Evolutionary conservation across 1,140 invertebrate genomes (phyloP), one percentile per base, ranked within the genome.

Genomic region (Chironomus tepperi): DNA sequence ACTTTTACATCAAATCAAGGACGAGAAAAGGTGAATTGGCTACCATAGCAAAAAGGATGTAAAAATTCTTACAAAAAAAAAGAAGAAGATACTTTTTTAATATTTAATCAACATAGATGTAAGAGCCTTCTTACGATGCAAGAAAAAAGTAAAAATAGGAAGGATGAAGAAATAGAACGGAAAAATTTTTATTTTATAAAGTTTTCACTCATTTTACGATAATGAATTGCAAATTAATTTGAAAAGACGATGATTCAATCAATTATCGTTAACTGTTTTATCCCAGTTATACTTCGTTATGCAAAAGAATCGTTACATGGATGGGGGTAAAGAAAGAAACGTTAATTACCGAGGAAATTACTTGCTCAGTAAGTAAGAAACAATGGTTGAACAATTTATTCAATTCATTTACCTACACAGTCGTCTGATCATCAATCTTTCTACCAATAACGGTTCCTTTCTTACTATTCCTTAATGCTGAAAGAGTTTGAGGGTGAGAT

Each of bases 171-270:
- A 34, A 34, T 34, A 34, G 24, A 34, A 34, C 47, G 47, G 47
- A 57, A 57, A n/a, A 57, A 57, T 15, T 34, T 34, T 2, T 34
- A 34, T n/a, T n/a, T n/a, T 2, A 34, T 2, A 34, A 34, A 34
- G 5, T 2, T 34, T 34, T 34, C 24, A 34, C 24, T 34, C 24
- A 34, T 34, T 34, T 5, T 34, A 57, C 47, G 47, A 57, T 57
- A 57, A 57, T 57, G 47, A 57, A 57, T 57, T 57, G 47, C 47
- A 57, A 57, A 57, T 57, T 57, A 57, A 57, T 57, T 57, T n/a
- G 10, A n/a, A 57, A 57, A 57, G 47, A 57, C 47, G 47, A 57
- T 57, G 47, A 57, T 57, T 57, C 47, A 57, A 57, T 57, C 47
- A 57, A 57, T 57, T 57, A 57, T 57, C 12, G 12, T 34, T 34